Evolutionary conservation across 2,797 vertebrate genomes (phyloP).

Genomic region (Hydrophis major): DNA sequence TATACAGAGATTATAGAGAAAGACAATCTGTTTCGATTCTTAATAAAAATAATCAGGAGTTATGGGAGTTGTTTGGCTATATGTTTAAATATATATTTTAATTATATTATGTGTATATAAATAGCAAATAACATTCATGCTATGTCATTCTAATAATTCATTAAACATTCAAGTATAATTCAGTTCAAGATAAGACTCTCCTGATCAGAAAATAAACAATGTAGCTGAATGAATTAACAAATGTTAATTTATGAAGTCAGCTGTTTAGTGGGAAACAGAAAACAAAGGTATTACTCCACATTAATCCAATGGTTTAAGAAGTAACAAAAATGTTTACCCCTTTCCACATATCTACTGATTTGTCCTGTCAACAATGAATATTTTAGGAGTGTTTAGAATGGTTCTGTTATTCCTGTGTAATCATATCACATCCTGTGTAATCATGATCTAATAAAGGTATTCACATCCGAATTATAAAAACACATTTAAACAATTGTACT

Average conservation of each 20-base stretch:
- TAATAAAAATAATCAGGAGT: background rate
- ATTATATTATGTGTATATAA: background rate
- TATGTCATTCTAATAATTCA: background rate
- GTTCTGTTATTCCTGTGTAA: background rate
- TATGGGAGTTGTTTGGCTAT: slow-evolving; percentile 4
- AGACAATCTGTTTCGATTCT: slow-evolving; percentile 15
- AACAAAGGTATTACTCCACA: background rate
- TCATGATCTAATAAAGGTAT: background rate
- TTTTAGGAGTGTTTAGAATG: background rate
- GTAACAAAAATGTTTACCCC: background rate
- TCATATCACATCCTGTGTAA: background rate
- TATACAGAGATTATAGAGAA: background rate
- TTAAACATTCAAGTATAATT: background rate
- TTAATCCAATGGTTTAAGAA: slow-evolving; percentile 9
- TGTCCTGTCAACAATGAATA: background rate
- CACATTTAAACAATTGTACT: background rate
- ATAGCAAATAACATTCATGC: background rate
- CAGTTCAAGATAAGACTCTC: background rate
- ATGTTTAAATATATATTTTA: background rate
- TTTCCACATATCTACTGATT: background rate
- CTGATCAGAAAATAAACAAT: slow-evolving; percentile 6
- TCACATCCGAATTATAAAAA: background rate
- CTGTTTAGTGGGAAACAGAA: background rate
- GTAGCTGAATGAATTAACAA: background rate
- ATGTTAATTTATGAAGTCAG: background rate